phyloP scores from a whole-genome alignment of 2,113 vertebrate genomes.

The Python bivittatus region DNA sequence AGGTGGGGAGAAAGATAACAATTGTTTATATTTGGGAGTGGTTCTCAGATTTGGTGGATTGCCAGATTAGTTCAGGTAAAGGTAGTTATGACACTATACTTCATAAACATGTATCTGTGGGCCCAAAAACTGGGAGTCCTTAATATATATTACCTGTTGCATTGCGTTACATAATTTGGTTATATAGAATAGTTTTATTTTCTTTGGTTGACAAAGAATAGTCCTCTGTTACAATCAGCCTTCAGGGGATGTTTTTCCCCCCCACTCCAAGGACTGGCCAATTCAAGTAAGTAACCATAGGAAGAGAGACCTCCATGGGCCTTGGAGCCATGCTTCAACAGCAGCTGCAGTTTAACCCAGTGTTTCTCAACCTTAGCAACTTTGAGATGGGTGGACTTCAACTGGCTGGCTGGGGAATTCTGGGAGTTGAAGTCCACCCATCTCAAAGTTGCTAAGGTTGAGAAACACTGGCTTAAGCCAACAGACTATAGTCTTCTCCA shows the following conservation, averaged over 20 bases:
- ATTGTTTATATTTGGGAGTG: background rate
- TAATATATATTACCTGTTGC: background rate
- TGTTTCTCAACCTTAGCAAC: too few species aligned
- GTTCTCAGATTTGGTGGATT: background rate
- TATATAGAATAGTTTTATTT: background rate
- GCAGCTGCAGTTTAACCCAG: background rate
- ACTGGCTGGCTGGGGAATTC: too few species aligned
- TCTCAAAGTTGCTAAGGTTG: too few species aligned
- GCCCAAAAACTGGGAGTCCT: background rate
- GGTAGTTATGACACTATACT: background rate
- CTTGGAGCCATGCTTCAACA: background rate
- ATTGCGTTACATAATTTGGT: background rate
- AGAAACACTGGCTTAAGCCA: too few species aligned
- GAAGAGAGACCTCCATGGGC: background rate
- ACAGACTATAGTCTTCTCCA: background rate
- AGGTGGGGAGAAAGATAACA: background rate
- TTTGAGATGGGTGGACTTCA: too few species aligned
- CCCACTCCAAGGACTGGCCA: background rate
- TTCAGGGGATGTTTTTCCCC: background rate
- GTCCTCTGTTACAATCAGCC: background rate
- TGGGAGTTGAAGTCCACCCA: too few species aligned
- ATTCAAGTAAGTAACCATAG: background rate
- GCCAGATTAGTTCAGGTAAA: background rate
- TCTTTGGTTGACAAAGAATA: background rate
- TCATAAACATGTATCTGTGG: background rate